Conservation (phyloP, 2,797 vertebrate species). For the Acridotheres tristis region DNA sequence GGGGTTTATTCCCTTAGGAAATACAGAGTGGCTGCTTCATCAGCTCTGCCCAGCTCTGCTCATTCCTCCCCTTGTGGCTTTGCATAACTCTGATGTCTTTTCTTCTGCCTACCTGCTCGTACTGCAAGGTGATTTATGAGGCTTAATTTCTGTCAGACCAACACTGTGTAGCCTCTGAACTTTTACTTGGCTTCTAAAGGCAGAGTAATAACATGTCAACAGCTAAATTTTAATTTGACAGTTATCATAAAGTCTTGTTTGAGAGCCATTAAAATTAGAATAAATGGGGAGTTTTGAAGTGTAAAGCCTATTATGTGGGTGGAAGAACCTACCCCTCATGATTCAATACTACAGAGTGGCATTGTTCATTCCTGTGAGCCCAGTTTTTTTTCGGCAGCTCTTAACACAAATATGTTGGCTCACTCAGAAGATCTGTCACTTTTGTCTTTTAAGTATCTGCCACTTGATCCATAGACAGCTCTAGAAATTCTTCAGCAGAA, state of each 20-base stretch:
- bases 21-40: neutral
- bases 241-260: neutral
- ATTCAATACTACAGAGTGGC: neutral
- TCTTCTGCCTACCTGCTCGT: fast-evolving
- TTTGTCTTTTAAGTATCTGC: slow-evolving; percentile 40
- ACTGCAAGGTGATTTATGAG: neutral
- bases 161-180: neutral
- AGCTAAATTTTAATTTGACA: neutral
- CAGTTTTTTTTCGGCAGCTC: slow-evolving; percentile 6
- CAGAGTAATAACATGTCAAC: neutral
- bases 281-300: neutral
- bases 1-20: neutral
- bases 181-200: neutral
- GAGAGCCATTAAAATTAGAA: neutral
- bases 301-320: neutral
- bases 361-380: neutral
- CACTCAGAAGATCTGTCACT: slow-evolving; percentile 26
- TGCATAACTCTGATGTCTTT: neutral
- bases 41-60: neutral
- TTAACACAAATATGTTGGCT: slow-evolving; percentile 44
- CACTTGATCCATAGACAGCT: slow-evolving; percentile 26
- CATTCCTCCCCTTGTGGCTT: neutral
- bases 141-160: neutral
- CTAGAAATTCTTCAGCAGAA: slow-evolving; percentile 3
- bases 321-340: neutral